These are phyloP conservation scores for Sesia bembeciformis DNA, from an alignment of 2,888 invertebrate species.

Conservation along the genomic window DNA sequence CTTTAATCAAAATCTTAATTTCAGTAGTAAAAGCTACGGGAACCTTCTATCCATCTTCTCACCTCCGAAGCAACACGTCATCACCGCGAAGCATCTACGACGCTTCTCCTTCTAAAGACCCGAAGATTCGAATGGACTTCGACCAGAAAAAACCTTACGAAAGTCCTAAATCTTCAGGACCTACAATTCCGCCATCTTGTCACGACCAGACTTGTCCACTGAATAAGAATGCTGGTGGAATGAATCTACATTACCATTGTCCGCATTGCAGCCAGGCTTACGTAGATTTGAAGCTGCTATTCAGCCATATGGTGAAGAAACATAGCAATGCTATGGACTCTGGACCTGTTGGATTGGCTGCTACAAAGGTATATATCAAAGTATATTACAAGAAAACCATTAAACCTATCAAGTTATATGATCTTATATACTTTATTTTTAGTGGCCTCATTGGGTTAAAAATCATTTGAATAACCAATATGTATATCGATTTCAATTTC, in stretches of 20 bases:
- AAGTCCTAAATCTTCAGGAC: slow-evolving; percentile 44
- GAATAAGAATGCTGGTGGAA: slow-evolving; percentile 60
- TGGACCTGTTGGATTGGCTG: slow-evolving; percentile 58
- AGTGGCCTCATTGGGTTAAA: no score
- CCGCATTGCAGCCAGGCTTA: slow-evolving; percentile 65
- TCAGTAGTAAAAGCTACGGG: slow-evolving; percentile 94
- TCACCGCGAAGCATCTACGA: slow-evolving; percentile 73
- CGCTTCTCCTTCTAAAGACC: slow-evolving; percentile 68
- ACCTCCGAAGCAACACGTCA: slow-evolving; percentile 70
- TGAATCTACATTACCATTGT: slow-evolving; percentile 66
- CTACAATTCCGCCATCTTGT: slow-evolving; percentile 73
- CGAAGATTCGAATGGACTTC: slow-evolving; percentile 47
- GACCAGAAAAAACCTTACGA: slow-evolving; percentile 53
- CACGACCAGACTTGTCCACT: slow-evolving; percentile 70
- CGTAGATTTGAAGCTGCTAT: slow-evolving; percentile 57
- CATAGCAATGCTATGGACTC: slow-evolving; percentile 56
- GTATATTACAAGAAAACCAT: neutral
- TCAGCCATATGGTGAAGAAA: slow-evolving; percentile 68
- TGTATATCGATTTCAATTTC: no score
- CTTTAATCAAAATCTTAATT: slow-evolving; percentile 46
- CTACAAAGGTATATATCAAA: slow-evolving; percentile 52
- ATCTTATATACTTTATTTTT: no score
- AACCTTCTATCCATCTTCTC: slow-evolving; percentile 91
- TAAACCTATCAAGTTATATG: neutral
- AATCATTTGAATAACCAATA: no score